Conservation (phyloP, 2,888 invertebrate species). For the Coleophora flavipennella region DNA sequence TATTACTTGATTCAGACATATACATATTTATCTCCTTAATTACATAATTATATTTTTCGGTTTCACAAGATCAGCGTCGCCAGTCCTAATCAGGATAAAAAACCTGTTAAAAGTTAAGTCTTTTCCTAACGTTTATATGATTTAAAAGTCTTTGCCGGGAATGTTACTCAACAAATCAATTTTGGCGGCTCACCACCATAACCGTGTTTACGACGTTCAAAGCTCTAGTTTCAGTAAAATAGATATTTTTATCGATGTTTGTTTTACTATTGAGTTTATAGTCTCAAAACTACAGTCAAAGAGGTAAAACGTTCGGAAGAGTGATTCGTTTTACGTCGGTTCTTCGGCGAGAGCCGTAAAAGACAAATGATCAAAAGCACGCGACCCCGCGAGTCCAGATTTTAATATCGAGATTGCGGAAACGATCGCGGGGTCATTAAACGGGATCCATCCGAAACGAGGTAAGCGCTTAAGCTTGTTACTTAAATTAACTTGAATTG, state of each 20-base stretch:
- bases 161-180: no score
- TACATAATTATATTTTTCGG: no score
- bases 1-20: no score
- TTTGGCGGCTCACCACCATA: no score
- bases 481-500: no score
- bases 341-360: conserved; percentile 19
- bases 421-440: conserved; percentile 33
- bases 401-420: conserved; percentile 38
- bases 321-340: conserved; percentile 39
- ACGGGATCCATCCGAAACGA: conserved; percentile 29
- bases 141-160: no score
- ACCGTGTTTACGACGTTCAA: background rate
- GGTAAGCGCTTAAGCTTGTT: conserved; percentile 13
- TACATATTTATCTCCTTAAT: no score
- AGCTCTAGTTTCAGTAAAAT: background rate
- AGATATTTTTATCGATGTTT: conserved; percentile 1
- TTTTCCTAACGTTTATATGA: no score
- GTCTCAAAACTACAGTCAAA: background rate
- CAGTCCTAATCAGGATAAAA: no score
- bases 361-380: conserved; percentile 14
- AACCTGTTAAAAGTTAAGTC: no score
- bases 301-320: conserved; percentile 7
- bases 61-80: no score
- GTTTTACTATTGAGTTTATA: conserved; percentile 3
- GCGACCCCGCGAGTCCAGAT: conserved; percentile 26